These are phyloP conservation scores for Noctua janthe DNA, from an alignment of 2,888 invertebrate species.

Conservation along the genomic window DNA sequence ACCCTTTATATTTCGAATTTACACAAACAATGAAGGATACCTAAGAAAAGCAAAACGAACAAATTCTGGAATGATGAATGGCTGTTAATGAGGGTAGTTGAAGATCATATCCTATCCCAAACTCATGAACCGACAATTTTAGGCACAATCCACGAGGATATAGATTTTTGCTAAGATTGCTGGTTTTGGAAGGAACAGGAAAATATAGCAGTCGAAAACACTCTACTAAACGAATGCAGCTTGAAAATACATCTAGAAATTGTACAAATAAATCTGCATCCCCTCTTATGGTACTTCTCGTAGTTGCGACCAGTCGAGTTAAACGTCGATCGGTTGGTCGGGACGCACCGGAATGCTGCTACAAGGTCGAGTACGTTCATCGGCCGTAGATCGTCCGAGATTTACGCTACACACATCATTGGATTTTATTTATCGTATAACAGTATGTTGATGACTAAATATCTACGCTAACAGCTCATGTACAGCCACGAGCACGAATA, in stretches of 20 bases:
- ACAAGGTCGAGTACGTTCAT: constrained; percentile 87
- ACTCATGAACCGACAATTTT: not conserved
- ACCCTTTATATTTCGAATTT: not conserved
- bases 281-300: constrained; percentile 33
- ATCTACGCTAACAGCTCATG: not conserved
- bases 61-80: not conserved
- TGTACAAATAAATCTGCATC: constrained; percentile 28
- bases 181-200: not conserved
- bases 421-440: constrained; percentile 30
- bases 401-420: constrained; percentile 68
- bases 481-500: no score
- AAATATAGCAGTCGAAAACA: not conserved
- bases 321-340: constrained; percentile 47
- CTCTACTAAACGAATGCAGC: not conserved
- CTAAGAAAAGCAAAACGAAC: not conserved
- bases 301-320: constrained; percentile 50
- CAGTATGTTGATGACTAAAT: constrained; percentile 29
- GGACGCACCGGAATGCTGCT: constrained; percentile 78
- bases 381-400: constrained; percentile 79
- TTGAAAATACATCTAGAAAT: constrained; percentile 7
- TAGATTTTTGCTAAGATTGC: not conserved
- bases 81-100: not conserved
- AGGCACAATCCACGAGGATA: not conserved
- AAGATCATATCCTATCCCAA: not conserved
- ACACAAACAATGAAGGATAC: not conserved